A percentile compares a stretch with the other conserved stretches of the same genome.
Conservation (phyloP, 35 echinoderm and acorn worm species). For the Ptychodera flava region DNA sequence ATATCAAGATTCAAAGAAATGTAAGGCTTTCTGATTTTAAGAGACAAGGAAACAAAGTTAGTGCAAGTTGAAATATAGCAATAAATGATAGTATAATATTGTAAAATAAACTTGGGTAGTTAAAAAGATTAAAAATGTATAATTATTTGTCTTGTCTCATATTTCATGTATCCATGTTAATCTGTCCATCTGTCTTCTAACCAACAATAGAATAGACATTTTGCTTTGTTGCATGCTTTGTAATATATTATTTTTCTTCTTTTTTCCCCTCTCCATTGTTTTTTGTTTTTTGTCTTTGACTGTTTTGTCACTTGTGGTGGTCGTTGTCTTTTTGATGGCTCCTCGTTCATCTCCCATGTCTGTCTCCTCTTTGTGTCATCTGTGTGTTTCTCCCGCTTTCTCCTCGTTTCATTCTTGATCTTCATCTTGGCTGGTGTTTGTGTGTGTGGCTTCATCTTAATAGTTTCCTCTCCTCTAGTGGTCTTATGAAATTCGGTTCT, state of each 20-base stretch:
- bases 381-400: neutral
- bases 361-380: neutral
- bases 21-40: too few species aligned
- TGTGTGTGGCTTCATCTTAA: neutral
- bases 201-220: neutral
- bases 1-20: too few species aligned
- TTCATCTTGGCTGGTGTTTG: neutral
- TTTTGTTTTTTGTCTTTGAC: neutral
- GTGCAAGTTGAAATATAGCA: neutral
- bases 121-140: too few species aligned
- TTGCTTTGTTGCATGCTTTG: neutral
- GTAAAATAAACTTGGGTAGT: too few species aligned
- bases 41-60: too few species aligned
- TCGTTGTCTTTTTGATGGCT: too few species aligned
- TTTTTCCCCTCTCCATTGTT: neutral
- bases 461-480: neutral
- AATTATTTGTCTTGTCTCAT: neutral
- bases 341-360: neutral
- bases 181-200: neutral
- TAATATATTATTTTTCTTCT: neutral
- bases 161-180: neutral
- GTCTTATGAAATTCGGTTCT: neutral
- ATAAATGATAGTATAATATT: neutral
- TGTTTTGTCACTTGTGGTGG: too few species aligned
- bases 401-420: neutral